These are phyloP conservation scores for Phrynosoma platyrhinos DNA, from an alignment of 2,113 vertebrate species.

Conservation along the genomic window DNA sequence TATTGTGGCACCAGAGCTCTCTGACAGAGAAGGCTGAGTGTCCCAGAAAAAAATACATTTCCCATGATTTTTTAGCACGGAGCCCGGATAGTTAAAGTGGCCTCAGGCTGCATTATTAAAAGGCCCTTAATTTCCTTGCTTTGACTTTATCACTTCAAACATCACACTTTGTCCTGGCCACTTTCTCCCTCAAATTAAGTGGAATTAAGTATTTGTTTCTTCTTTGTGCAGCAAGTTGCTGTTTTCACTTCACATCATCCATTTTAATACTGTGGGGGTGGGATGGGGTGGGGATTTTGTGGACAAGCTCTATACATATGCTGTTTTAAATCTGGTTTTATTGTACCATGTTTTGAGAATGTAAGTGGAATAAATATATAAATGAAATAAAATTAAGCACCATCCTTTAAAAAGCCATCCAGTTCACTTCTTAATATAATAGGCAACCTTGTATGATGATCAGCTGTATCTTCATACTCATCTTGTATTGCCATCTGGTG, in stretches of 20 bases:
- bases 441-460: background rate
- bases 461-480: background rate
- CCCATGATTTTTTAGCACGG: too few species aligned
- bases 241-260: background rate
- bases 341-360: background rate
- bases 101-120: too few species aligned
- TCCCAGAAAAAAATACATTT: too few species aligned
- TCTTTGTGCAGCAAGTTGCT: background rate
- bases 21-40: too few species aligned
- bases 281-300: background rate
- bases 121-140: background rate
- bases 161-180: too few species aligned
- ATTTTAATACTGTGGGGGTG: background rate
- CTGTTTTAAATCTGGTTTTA: background rate
- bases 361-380: background rate
- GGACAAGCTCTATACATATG: background rate
- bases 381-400: background rate
- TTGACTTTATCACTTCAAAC: too few species aligned
- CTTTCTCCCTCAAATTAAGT: too few species aligned
- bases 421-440: background rate
- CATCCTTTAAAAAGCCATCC: background rate
- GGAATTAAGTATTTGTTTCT: too few species aligned
- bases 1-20: too few species aligned
- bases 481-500: slow-evolving; percentile 68
- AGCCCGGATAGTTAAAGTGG: too few species aligned